Evolutionary conservation across 2,797 vertebrate species (phyloP).

Genomic region (Pseudomugil gertrudae): DNA sequence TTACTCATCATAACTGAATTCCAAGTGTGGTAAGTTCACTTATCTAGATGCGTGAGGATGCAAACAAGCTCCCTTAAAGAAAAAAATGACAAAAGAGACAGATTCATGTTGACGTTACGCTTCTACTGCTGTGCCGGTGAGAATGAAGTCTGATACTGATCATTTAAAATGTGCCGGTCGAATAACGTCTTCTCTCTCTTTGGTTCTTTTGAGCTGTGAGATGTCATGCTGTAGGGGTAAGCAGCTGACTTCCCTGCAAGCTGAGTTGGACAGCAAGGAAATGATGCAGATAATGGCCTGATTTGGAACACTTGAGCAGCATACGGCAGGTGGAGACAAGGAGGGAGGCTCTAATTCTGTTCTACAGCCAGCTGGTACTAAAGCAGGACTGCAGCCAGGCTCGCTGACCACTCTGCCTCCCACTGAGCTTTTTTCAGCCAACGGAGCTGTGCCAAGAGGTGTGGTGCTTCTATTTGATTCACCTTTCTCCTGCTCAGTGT

Average conservation of each 20-base stretch:
- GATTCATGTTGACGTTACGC: slow-evolving; percentile 20
- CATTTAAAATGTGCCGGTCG: neutral
- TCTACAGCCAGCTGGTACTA: slow-evolving; percentile 71
- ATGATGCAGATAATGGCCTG: slow-evolving; percentile 74
- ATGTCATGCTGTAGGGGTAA: slow-evolving; percentile 27
- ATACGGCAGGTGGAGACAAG: slow-evolving; percentile 64
- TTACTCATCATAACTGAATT: slow-evolving; percentile 51
- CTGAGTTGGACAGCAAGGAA: slow-evolving; percentile 67
- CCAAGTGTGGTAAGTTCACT: slow-evolving; percentile 44
- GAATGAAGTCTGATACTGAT: slow-evolving; percentile 5
- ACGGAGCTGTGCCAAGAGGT: slow-evolving; percentile 59
- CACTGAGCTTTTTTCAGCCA: slow-evolving; percentile 57
- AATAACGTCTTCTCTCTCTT: slow-evolving; percentile 2
- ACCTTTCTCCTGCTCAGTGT: slow-evolving; percentile 60
- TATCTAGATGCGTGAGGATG: slow-evolving; percentile 26
- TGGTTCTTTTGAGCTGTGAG: slow-evolving; percentile 7
- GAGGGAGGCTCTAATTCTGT: slow-evolving; percentile 69
- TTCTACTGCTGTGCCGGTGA: neutral
- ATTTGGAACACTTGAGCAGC: slow-evolving; percentile 72
- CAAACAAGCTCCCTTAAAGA: slow-evolving; percentile 19
- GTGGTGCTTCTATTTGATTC: slow-evolving; percentile 62
- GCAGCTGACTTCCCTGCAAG: slow-evolving; percentile 56
- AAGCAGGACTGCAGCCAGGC: slow-evolving; percentile 55
- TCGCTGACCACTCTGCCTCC: slow-evolving; percentile 67
- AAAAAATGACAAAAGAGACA: slow-evolving; percentile 11